Conservation (phyloP, 2,797 vertebrate species). For the Ptychobarbus kaznakovi region DNA sequence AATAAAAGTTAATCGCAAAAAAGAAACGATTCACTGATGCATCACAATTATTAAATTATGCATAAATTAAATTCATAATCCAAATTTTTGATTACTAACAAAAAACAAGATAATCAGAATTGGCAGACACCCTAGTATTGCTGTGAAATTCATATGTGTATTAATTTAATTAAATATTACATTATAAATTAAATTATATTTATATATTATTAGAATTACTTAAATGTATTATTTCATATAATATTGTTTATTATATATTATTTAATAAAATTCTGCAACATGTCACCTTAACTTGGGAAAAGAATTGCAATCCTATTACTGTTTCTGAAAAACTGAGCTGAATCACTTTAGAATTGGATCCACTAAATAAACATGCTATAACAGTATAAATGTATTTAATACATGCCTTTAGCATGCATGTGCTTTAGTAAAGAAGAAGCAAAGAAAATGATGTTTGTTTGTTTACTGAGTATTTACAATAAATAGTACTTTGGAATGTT, state of each 20-base stretch:
- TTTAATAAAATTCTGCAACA: neutral
- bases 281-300: neutral
- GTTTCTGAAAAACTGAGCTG: neutral
- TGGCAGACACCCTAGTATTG: neutral
- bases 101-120: neutral
- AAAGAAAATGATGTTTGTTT: neutral
- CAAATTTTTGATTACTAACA: neutral
- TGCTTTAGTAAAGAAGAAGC: neutral
- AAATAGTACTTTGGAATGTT: conserved; percentile 44
- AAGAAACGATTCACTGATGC: rapidly evolving
- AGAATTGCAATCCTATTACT: neutral
- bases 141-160: neutral
- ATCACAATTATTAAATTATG: neutral
- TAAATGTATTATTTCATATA: neutral
- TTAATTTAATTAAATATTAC: neutral
- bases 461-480: conserved; percentile 21
- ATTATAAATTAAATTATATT: too few relatives aligned
- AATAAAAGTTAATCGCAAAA: neutral
- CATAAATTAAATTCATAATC: neutral
- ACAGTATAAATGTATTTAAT: neutral
- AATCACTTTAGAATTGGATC: neutral
- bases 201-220: neutral
- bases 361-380: neutral
- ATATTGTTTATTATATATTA: neutral
- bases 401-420: neutral